Conservation (phyloP, 1,140 invertebrate species). For the Sarcophaga peregrina region DNA sequence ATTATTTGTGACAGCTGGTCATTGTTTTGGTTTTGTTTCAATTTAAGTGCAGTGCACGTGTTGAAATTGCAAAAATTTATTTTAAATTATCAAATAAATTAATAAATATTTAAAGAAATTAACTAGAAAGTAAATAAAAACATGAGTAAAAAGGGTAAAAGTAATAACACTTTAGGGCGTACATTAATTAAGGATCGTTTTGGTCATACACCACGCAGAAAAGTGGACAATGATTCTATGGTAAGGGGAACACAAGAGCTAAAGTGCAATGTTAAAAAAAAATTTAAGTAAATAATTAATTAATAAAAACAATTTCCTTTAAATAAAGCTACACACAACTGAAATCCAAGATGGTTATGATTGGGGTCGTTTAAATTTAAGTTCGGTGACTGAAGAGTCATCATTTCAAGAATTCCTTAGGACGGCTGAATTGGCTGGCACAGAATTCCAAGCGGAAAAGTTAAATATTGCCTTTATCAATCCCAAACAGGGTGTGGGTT, state of each 20-base stretch:
- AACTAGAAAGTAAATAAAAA: constrained; percentile 3
- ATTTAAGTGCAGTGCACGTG: neutral
- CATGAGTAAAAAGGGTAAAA: constrained; percentile 55
- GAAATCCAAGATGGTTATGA: constrained; percentile 91
- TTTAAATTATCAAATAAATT: neutral
- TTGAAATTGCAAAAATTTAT: neutral
- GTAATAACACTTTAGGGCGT: constrained; percentile 71
- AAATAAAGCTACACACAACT: constrained; percentile 81
- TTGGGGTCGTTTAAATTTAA: constrained; percentile 88
- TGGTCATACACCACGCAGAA: constrained; percentile 70
- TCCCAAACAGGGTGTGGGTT: constrained; percentile 71
- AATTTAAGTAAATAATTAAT: neutral
- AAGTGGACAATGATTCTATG: constrained; percentile 74
- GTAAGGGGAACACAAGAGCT: constrained; percentile 61
- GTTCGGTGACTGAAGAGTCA: constrained; percentile 95
- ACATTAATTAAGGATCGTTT: constrained; percentile 83
- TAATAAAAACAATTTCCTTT: constrained; percentile 47
- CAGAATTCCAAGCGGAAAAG: constrained; percentile 92
- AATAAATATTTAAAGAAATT: neutral
- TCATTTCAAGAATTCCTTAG: constrained; percentile 95
- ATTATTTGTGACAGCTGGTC: neutral
- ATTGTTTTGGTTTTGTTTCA: constrained; percentile 7
- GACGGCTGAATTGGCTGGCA: constrained; percentile 92
- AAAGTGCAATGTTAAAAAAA: too few relatives aligned
- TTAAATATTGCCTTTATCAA: constrained; percentile 76